Evolutionary conservation across 2,113 vertebrate species (phyloP), one percentile per base, ranked within the genome.

Genomic region (Cepphus grylle): DNA sequence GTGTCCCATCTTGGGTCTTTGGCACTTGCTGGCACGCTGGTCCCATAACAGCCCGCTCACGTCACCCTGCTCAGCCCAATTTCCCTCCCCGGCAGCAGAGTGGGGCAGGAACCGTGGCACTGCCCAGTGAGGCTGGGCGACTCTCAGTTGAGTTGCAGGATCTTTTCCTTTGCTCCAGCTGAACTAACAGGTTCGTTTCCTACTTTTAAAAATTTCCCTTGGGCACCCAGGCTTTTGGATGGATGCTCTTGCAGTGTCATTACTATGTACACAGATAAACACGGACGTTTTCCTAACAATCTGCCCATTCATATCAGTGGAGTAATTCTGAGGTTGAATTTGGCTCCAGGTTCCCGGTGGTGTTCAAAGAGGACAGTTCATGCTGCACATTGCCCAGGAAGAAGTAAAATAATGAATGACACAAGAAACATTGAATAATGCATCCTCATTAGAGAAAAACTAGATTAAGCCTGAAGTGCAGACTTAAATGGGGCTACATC

Each of bases 41-140:
- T 65, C 26, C 63, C 18, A 0, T 19, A 27, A 12, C 20, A 21
- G 30, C 2, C 38, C 2, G 4, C 66, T 69, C 43, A 2, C 56
- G 29, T 77, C 34, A 34, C 53, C 38, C 69, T 15, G 30, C 73
- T n/a, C 52, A 32, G 67, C 58, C 66, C 58, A 2, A 5, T 5
- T 21, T 3, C 5, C 42, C 32, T 15, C 9, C 1, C 26, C 8
- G 27, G 73, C 16, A 49, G 4, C 2, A 0, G 4, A 53, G 69
- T 63, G 8, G 26, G 12, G 43, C 13, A 32, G 20, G 22, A 56
- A 29, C n/a, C 1, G 0, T 9, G 47, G 34, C 21, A 9, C 15
- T 30, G 52, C 45, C 42, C 6, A 0, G 2, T 3, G 17, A 34
- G n/a, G 12, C 5, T 7, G n/a, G 58, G 62, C n/a, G 63, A 32